A percentile compares a stretch with the other conserved stretches of the same genome.
phyloP scores from a whole-genome alignment of 1,140 invertebrate species.

The Pachypsylla venusta region DNA sequence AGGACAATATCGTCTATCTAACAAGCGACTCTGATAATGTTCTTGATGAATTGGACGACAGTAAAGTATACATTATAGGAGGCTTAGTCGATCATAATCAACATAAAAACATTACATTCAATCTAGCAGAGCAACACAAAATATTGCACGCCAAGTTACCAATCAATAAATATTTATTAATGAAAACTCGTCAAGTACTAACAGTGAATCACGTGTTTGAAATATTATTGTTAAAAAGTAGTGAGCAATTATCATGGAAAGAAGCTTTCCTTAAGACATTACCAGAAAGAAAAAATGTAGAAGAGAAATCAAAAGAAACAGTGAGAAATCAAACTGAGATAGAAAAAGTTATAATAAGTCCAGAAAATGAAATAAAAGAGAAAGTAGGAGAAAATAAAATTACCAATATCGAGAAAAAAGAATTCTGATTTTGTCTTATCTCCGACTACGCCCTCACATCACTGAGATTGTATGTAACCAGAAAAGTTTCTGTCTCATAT shows the following conservation, averaged over 20 bases:
- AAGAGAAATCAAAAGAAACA: too few species aligned
- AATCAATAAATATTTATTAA: slow-evolving; percentile 74
- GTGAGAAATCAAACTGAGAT: too few species aligned
- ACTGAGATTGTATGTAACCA: too few species aligned
- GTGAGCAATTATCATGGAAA: slow-evolving; percentile 61
- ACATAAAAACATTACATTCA: slow-evolving; percentile 79
- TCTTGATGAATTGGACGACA: slow-evolving; percentile 55
- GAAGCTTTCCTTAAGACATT: slow-evolving; percentile 66
- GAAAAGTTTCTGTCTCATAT: too few species aligned
- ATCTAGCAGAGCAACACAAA: slow-evolving; percentile 58
- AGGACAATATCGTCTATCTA: slow-evolving; percentile 73
- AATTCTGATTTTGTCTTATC: too few species aligned
- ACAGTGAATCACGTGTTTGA: slow-evolving; percentile 96
- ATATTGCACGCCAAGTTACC: slow-evolving; percentile 76
- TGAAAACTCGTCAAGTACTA: slow-evolving; percentile 87
- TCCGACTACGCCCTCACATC: too few species aligned
- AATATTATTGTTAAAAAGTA: slow-evolving; percentile 62
- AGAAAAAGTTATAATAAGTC: too few species aligned
- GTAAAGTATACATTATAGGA: slow-evolving; percentile 84
- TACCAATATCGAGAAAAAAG: too few species aligned
- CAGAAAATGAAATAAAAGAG: too few species aligned
- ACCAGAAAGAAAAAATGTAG: slow-evolving; percentile 48
- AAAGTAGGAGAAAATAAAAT: too few species aligned
- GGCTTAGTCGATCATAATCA: slow-evolving; percentile 94
- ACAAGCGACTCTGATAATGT: slow-evolving; percentile 88